Percentiles rank a stretch among this genome's conserved stretches.
Evolutionary conservation across 2,888 invertebrate genomes (phyloP).

Genomic region (Morpho deidamia): DNA sequence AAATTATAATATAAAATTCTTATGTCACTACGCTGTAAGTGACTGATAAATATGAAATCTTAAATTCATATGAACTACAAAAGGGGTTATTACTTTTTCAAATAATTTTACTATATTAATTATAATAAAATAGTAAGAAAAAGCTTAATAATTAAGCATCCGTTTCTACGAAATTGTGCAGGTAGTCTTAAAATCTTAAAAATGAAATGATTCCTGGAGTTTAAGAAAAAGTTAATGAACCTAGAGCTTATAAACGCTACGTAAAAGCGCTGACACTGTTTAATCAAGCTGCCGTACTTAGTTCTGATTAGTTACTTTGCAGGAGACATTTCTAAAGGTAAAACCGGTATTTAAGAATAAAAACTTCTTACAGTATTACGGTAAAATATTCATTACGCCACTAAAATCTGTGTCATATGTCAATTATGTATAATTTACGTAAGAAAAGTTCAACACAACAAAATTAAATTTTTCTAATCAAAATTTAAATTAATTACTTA

Average conservation of each 20-base stretch:
- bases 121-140: background rate
- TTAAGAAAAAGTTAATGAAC: conserved; percentile 9
- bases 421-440: too few species aligned
- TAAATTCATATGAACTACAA: too few species aligned
- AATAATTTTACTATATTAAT: background rate
- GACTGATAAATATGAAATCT: too few species aligned
- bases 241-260: conserved; percentile 5
- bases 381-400: too few species aligned
- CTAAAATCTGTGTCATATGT: too few species aligned
- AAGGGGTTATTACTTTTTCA: background rate
- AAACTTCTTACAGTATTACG: background rate
- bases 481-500: too few species aligned
- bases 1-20: too few species aligned
- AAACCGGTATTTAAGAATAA: background rate
- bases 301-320: conserved; percentile 5
- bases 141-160: background rate
- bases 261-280: conserved; percentile 9
- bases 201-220: conserved; percentile 5
- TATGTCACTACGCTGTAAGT: too few species aligned
- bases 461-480: too few species aligned
- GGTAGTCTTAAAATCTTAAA: background rate
- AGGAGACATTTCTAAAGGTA: conserved; percentile 2
- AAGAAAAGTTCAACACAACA: too few species aligned
- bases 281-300: conserved; percentile 7
- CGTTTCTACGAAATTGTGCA: conserved; percentile 10